Conservation (phyloP, 2,797 vertebrate species). For the Onychomys arenicola region DNA sequence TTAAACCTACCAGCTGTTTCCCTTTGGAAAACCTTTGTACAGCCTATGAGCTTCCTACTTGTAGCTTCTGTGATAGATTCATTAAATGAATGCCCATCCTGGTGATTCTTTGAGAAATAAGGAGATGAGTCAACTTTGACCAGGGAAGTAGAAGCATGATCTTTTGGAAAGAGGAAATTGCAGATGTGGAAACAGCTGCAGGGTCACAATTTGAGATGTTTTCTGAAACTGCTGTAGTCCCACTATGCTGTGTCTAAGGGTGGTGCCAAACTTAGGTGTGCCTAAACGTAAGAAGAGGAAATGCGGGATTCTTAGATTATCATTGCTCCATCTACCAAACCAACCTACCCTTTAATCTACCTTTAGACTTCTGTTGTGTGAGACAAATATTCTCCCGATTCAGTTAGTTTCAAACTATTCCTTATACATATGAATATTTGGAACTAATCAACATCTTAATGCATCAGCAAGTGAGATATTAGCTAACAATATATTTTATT, state of each 20-base stretch:
- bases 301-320: background rate
- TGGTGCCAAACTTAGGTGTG: background rate
- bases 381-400: background rate
- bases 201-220: conserved; percentile 4
- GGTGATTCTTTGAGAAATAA: background rate
- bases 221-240: background rate
- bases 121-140: background rate
- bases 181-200: background rate
- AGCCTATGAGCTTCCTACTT: background rate
- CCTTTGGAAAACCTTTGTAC: background rate
- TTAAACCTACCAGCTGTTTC: background rate
- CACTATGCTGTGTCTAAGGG: background rate
- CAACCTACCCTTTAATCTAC: background rate
- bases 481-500: background rate
- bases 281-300: background rate
- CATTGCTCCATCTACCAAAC: background rate
- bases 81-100: background rate
- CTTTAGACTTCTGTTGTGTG: background rate
- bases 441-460: background rate
- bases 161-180: conserved; percentile 22
- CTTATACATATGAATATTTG: background rate
- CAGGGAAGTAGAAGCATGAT: background rate
- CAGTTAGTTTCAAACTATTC: background rate
- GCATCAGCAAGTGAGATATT: background rate
- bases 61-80: background rate